Conservation (phyloP, 1,140 invertebrate species). For the Eupeodes corollae region DNA sequence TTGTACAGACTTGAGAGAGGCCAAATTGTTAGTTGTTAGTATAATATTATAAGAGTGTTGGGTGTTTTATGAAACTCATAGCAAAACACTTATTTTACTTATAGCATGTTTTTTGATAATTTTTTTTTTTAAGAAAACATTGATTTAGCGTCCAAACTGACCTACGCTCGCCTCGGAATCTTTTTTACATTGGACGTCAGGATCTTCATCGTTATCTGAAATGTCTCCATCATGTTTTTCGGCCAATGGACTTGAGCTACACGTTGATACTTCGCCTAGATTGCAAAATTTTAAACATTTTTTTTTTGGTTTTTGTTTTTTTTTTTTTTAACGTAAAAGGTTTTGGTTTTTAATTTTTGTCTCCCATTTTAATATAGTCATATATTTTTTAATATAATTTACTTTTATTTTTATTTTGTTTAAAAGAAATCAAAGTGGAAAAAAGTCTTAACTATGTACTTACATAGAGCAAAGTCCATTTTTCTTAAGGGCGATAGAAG, state of each 20-base stretch:
- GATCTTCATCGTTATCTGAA: slow-evolving; percentile 47
- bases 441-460: slow-evolving; percentile 31
- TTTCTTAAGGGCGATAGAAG: slow-evolving; percentile 37
- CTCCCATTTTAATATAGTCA: background rate
- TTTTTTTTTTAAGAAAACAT: slow-evolving; percentile 2
- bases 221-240: slow-evolving; percentile 56
- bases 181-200: slow-evolving; percentile 41
- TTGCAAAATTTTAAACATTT: slow-evolving; percentile 14
- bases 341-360: slow-evolving; percentile 5
- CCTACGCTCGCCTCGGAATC: slow-evolving; percentile 44
- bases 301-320: slow-evolving; percentile 8
- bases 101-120: background rate
- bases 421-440: background rate
- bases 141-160: slow-evolving; percentile 39
- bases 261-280: slow-evolving; percentile 54
- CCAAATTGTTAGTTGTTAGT: too few relatives aligned
- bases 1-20: too few relatives aligned
- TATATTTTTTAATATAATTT: slow-evolving; percentile 5
- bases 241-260: slow-evolving; percentile 54
- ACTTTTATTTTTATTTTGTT: too few relatives aligned
- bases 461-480: slow-evolving; percentile 62
- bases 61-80: background rate
- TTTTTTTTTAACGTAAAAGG: background rate
- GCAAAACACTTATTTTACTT: too few relatives aligned
- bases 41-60: too few relatives aligned